These are phyloP conservation scores for Rhynchonycteris naso DNA, from an alignment of 2,797 vertebrate genomes.

Conservation along the genomic window DNA sequence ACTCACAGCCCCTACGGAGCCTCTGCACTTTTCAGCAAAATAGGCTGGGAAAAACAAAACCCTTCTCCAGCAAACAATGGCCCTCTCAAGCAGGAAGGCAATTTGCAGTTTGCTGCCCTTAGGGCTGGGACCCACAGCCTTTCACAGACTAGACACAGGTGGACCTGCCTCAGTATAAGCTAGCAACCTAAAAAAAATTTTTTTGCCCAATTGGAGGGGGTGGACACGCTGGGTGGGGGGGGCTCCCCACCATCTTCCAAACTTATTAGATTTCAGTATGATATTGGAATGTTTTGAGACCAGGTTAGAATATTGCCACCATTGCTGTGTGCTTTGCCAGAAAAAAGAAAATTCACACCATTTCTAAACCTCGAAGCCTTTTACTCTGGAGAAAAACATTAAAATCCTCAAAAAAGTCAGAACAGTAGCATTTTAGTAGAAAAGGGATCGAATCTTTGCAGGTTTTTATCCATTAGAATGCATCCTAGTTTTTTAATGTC, in stretches of 20 bases:
- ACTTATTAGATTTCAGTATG: background rate
- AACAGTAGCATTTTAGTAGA: background rate
- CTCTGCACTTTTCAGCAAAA: too few relatives aligned
- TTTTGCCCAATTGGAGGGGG: too few relatives aligned
- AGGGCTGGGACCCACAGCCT: too few relatives aligned
- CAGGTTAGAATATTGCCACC: constrained; percentile 2
- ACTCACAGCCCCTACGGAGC: too few relatives aligned
- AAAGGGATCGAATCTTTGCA: background rate
- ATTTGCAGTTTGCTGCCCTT: too few relatives aligned
- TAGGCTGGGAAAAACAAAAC: too few relatives aligned
- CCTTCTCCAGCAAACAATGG: too few relatives aligned
- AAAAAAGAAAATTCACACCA: background rate
- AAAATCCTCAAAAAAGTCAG: background rate
- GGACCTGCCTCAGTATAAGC: too few relatives aligned
- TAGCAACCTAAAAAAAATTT: too few relatives aligned
- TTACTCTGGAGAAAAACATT: background rate
- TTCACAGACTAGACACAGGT: too few relatives aligned
- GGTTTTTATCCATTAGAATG: background rate
- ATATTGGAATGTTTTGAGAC: constrained; percentile 5
- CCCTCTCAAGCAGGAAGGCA: too few relatives aligned
- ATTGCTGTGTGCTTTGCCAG: background rate
- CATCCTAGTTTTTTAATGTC: background rate
- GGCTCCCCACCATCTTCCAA: background rate
- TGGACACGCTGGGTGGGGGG: too few relatives aligned
- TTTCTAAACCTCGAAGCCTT: background rate